Percentiles rank a stretch among this genome's conserved stretches.
phyloP scores from a whole-genome alignment of 2,113 vertebrate genomes.

The Silurus asotus region DNA sequence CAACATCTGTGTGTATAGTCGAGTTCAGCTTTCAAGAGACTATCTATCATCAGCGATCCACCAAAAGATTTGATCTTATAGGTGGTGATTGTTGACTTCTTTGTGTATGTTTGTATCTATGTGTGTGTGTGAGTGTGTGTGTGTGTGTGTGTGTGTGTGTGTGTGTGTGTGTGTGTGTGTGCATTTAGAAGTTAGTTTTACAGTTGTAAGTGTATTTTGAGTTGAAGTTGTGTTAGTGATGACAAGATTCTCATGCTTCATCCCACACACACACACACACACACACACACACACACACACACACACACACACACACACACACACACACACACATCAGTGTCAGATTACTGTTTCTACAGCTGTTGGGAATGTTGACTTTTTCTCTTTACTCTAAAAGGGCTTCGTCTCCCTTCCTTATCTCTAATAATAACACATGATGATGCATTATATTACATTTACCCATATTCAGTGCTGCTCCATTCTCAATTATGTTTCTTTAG shows the following conservation, averaged over 20 bases:
- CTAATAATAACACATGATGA: background rate
- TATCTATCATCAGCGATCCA: background rate
- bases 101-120: too few species aligned
- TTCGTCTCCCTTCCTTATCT: background rate
- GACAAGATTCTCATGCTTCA: slow-evolving; percentile 55
- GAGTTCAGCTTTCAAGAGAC: background rate
- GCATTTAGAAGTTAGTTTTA: slow-evolving; percentile 29
- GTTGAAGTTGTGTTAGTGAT: slow-evolving; percentile 39
- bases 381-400: slow-evolving; percentile 47
- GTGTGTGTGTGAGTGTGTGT: too few species aligned
- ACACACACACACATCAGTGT: slow-evolving; percentile 54
- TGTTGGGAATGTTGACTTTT: slow-evolving; percentile 69
- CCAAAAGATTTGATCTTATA: background rate
- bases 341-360: slow-evolving; percentile 74
- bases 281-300: slow-evolving; percentile 44
- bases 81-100: background rate
- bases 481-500: background rate
- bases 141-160: too few species aligned
- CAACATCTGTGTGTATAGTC: background rate
- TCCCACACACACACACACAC: background rate
- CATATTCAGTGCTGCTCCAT: background rate
- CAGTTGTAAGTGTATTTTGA: slow-evolving; percentile 53
- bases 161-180: background rate
- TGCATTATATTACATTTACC: background rate
- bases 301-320: slow-evolving; percentile 14